Base-by-base conservation (phyloP, 2,888 invertebrate species). In the Acronicta alni region DNA sequence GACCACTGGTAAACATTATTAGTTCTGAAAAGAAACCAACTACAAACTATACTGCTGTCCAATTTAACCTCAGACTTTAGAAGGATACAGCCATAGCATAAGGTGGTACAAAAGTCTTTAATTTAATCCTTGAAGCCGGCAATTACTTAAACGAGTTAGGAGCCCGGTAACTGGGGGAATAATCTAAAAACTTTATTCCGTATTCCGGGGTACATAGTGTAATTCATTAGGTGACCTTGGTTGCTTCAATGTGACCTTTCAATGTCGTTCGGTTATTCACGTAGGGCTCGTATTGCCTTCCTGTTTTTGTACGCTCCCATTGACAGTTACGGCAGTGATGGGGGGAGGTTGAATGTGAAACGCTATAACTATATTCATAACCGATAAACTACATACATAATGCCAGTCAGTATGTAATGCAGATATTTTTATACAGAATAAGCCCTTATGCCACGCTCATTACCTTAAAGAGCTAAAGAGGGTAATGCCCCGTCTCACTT, bases 161-260 rank as follows among this genome's bases (percentile, higher is more conserved):
- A 49, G 42, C 35, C 53, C 49, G 49, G 67, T 57, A 57, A 57
- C 65, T 44, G 45, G 43, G 49, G 59, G 42, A 64, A 54, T 69
- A 59, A 70, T 61, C 57, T 56, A 56, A 42, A 58, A 72, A 66
- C 51, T 72, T 67, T 67, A 67, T 61, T 74, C 48, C 37, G 69
- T 67, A 74, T 72, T 74, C 72, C 16, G 59, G 64, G 53, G 53
- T n/a, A n/a, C n/a, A 61, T 68, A 60, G 57, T 62, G 35, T 58
- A 42, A 62, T 66, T 65, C 17, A 32, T 63, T 60, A 44, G 48
- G 17, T 51, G 59, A 59, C 66, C 66, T 66, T 66, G 65, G 45
- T 38, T 20, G 6, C 30, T 51, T 42, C 30, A 14, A 32, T n/a
- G 55, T 56, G 59, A 55, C 64, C 69, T 55, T 59, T 51, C 17